phyloP scores from a whole-genome alignment of 2,888 invertebrate genomes.

The Lasioglossum calceatum region DNA sequence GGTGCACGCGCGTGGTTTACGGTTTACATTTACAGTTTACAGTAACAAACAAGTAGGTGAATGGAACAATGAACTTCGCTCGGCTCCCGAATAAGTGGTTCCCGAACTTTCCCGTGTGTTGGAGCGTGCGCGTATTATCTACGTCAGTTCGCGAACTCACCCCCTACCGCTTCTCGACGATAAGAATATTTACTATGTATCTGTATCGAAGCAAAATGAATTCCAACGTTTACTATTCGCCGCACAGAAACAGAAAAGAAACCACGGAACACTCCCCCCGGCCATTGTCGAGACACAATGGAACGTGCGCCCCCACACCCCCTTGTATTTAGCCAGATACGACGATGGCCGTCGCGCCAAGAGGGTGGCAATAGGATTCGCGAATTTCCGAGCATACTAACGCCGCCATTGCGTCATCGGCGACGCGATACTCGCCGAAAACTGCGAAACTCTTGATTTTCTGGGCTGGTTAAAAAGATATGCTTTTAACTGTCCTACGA shows the following conservation, averaged over 20 bases:
- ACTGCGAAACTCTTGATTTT: background rate
- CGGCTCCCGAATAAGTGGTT: background rate
- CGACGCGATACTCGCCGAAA: no score
- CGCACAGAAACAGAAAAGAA: slow-evolving; percentile 46
- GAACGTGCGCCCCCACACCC: slow-evolving; percentile 1
- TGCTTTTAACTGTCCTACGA: no score
- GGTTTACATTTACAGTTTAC: background rate
- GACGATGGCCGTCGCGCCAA: slow-evolving; percentile 14
- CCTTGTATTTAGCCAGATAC: slow-evolving; percentile 40
- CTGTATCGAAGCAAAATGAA: slow-evolving; percentile 43
- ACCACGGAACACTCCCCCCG: slow-evolving; percentile 14
- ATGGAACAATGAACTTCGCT: background rate
- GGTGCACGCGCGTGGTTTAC: background rate
- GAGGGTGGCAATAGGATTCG: slow-evolving; percentile 17
- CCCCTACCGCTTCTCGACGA: background rate
- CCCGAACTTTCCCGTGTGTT: background rate
- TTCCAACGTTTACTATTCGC: slow-evolving; percentile 37
- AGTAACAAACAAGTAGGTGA: background rate
- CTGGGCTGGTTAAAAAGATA: no score
- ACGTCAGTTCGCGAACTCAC: slow-evolving; percentile 26
- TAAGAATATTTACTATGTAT: slow-evolving; percentile 15
- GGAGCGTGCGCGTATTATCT: slow-evolving; percentile 14
- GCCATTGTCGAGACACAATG: slow-evolving; percentile 37
- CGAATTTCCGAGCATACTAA: slow-evolving; percentile 18
- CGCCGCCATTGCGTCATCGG: background rate